Evolutionary conservation across 2,113 vertebrate genomes (phyloP).

Genomic region (Eira barbara): DNA sequence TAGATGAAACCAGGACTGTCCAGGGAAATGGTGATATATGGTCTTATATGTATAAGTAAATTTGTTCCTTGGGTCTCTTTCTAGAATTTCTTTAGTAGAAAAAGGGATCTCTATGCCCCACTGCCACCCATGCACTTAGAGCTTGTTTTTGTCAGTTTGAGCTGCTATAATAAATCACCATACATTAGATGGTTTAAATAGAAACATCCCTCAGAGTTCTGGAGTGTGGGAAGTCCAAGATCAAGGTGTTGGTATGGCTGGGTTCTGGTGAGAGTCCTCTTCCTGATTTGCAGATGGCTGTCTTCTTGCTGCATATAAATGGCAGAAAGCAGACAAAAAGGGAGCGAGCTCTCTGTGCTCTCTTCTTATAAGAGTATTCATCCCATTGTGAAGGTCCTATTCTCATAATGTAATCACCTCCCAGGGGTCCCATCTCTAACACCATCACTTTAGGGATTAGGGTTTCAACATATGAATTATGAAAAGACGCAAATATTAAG

Average conservation of each 20-base stretch:
- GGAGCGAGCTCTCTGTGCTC: not conserved
- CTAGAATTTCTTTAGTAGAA: not conserved
- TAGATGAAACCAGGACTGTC: not conserved
- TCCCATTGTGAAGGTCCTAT: not conserved
- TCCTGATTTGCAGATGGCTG: not conserved
- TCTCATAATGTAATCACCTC: not conserved
- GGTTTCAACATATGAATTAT: not conserved
- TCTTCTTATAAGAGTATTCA: not conserved
- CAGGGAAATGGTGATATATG: not conserved
- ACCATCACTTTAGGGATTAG: not conserved
- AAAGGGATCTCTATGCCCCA: not conserved
- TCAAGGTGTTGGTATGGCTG: not conserved
- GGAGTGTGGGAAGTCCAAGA: not conserved
- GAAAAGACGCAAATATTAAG: not conserved
- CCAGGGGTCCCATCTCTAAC: not conserved
- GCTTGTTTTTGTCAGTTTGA: not conserved
- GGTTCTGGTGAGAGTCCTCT: not conserved
- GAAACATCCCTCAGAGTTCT: not conserved
- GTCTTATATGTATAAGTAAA: not conserved
- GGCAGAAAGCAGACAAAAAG: not conserved
- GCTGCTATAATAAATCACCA: not conserved
- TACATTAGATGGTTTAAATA: not conserved
- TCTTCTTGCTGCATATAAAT: not conserved
- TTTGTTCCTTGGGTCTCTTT: not conserved
- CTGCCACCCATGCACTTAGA: not conserved